Evolutionary conservation across 1,140 invertebrate species (phyloP), one percentile per base, ranked within the genome.

Genomic region (Drosophila mayri): DNA sequence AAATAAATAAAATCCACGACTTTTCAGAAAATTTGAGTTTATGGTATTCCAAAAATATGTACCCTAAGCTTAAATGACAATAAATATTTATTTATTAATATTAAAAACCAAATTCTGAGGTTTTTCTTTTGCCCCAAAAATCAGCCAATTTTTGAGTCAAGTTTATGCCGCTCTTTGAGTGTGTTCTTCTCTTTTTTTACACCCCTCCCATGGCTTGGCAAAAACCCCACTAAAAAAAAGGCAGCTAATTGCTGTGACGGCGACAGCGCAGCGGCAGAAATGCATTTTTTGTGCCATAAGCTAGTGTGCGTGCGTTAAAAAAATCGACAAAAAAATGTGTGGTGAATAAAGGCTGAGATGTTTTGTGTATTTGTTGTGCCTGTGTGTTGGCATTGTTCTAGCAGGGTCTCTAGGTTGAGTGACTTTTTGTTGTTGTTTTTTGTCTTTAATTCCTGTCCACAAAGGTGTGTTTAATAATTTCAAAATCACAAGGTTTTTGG

Each of bases 171-270:
- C 52, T 63, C 37, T 63, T 58, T 20, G 18, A 40, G 49, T 40
- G 20, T 25, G 25, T 25, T 57, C 22, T 59, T 20, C 57, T 43
- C 57, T 25, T 35, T 38, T 32, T 25, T 43, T n/a, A 55, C 52
- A 55, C 38, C 20, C 30, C 35, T 37, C 62, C 62, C 44, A 32
- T 16, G 28, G 18, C 32, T 22, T 9, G 8, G 11, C 8, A 50
- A 50, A 37, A 55, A 55, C 35, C 35, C 14, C 28, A n/a, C 54
- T 37, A 55, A 72, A 71, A 66, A n/a, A 85, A 72, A 65, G 57
- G 22, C 67, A 88, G 83, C 83, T 87, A 87, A 87, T 87, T 87
- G 83, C 67, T 74, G 65, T 73, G 84, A 76, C 76, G 77, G 22
- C 66, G 54, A 58, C 83, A 77, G 84, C 79, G 79, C 83, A 73